phyloP scores from a whole-genome alignment of 2,888 invertebrate species.

The Torymus texanus region DNA sequence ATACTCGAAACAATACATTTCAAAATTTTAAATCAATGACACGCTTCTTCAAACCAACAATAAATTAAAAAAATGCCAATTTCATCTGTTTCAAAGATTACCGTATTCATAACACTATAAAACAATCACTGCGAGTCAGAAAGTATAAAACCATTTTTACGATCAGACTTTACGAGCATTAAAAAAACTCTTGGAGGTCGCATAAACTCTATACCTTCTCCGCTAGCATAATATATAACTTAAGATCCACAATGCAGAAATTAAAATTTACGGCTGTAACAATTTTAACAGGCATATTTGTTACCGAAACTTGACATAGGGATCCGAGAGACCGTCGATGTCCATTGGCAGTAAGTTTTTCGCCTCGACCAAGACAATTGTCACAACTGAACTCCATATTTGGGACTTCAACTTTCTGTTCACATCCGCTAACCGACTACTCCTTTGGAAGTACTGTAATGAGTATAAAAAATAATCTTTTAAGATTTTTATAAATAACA shows the following conservation, averaged over 20 bases:
- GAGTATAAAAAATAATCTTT: constrained; percentile 8
- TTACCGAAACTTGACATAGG: constrained; percentile 96
- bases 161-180: constrained; percentile 7
- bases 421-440: constrained; percentile 86
- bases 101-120: background rate
- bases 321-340: constrained; percentile 91
- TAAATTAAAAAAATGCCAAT: too few species aligned
- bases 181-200: constrained; percentile 6
- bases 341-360: constrained; percentile 92
- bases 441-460: constrained; percentile 87
- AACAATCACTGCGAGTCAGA: background rate
- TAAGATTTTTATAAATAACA: background rate
- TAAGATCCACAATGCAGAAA: too few species aligned
- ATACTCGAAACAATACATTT: too few species aligned
- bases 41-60: too few species aligned
- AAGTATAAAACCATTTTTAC: background rate
- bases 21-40: too few species aligned
- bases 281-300: constrained; percentile 1
- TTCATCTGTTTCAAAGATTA: too few species aligned
- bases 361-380: constrained; percentile 97
- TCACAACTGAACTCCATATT: constrained; percentile 98
- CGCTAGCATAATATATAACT: background rate
- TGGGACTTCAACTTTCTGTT: constrained; percentile 92
- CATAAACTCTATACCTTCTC: background rate
- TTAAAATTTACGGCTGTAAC: too few species aligned